These are phyloP conservation scores for Hystrix brachyura DNA, from an alignment of 2,113 vertebrate genomes.

Conservation along the genomic window DNA sequence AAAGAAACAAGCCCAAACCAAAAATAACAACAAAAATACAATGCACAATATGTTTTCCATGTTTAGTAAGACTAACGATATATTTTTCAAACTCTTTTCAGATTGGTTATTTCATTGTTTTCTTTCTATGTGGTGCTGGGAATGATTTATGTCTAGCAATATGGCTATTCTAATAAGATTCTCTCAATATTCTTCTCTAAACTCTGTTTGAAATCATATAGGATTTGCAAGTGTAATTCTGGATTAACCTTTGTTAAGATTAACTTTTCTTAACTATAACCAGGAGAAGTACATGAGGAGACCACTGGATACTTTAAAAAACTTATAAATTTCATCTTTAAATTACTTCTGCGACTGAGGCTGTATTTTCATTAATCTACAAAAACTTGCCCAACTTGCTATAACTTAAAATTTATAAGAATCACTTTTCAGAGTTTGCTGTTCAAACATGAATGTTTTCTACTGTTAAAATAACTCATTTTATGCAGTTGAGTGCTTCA, in stretches of 20 bases:
- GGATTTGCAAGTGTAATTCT: constrained; percentile 35
- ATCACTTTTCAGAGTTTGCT: background rate
- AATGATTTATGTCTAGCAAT: constrained; percentile 19
- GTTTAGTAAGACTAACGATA: background rate
- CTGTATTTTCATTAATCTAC: constrained; percentile 35
- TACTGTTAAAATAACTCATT: background rate
- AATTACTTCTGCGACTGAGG: background rate
- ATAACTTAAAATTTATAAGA: background rate
- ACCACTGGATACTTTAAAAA: background rate
- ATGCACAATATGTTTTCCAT: background rate
- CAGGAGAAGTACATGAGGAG: background rate
- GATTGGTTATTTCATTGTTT: background rate
- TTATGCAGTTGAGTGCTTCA: background rate
- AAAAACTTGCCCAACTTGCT: background rate
- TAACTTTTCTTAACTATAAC: constrained; percentile 12
- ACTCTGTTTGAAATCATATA: background rate
- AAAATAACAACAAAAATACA: background rate
- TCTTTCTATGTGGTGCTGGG: background rate
- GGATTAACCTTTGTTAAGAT: constrained; percentile 36
- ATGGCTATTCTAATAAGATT: background rate
- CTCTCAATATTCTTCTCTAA: background rate
- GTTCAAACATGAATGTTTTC: background rate
- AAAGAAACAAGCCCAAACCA: background rate
- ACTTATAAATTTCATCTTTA: background rate
- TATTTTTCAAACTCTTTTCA: background rate